phyloP scores from a whole-genome alignment of 2,888 invertebrate genomes.

The Aphrophora alni region DNA sequence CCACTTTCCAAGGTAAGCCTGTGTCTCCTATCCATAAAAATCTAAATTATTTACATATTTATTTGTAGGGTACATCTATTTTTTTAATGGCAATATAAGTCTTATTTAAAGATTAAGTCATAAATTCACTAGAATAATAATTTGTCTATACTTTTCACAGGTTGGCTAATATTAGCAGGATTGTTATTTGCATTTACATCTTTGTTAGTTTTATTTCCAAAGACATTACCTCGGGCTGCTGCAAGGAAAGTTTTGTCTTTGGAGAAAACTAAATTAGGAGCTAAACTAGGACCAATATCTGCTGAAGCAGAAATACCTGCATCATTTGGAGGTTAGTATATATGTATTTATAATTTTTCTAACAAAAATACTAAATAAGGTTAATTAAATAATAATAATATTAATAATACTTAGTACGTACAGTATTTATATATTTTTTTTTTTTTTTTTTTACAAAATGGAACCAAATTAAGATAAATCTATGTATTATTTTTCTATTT shows the following conservation, averaged over 20 bases:
- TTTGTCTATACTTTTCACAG: slow-evolving; percentile 44
- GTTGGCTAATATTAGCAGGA: slow-evolving; percentile 70
- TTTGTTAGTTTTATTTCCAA: slow-evolving; percentile 71
- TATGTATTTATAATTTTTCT: neutral
- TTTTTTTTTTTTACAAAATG: too few species aligned
- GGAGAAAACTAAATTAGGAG: slow-evolving; percentile 38
- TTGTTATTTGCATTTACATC: slow-evolving; percentile 66
- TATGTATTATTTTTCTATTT: too few species aligned
- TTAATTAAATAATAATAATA: neutral
- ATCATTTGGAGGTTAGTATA: slow-evolving; percentile 58
- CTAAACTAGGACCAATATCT: slow-evolving; percentile 53
- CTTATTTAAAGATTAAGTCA: too few species aligned
- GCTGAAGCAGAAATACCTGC: slow-evolving; percentile 56
- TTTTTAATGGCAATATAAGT: too few species aligned
- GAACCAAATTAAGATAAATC: too few species aligned
- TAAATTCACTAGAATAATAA: neutral
- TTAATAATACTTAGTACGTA: neutral
- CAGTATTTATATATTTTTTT: neutral
- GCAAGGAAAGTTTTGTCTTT: slow-evolving; percentile 57
- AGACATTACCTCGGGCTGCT: slow-evolving; percentile 69
- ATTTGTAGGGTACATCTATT: too few species aligned
- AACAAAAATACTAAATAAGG: too few species aligned
- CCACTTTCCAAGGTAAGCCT: too few species aligned
- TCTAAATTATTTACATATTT: too few species aligned
- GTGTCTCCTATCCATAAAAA: too few species aligned